Conservation (phyloP, 2,888 invertebrate species). For the Sesamia inferens region DNA sequence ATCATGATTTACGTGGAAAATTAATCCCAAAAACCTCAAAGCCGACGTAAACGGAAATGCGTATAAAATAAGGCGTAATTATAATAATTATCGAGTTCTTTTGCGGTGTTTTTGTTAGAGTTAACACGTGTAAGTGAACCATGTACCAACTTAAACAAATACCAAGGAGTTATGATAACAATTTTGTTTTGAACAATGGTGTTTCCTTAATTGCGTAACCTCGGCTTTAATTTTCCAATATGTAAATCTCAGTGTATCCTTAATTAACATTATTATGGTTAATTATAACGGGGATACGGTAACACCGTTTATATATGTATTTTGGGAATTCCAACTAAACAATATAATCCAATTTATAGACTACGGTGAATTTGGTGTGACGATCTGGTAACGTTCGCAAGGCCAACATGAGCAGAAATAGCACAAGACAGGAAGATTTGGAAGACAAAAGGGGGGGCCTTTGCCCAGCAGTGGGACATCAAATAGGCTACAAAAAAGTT, state of each 20-base stretch:
- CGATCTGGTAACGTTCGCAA: too few species aligned
- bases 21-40: background rate
- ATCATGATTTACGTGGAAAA: background rate
- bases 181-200: conserved; percentile 72
- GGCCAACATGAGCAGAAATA: too few species aligned
- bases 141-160: conserved; percentile 66
- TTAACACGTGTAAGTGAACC: conserved; percentile 69
- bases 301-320: background rate
- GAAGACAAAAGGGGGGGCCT: too few species aligned
- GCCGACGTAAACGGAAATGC: conserved; percentile 5
- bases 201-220: conserved; percentile 68
- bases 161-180: conserved; percentile 71
- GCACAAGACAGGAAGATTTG: too few species aligned
- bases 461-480: too few species aligned
- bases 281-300: conserved; percentile 18
- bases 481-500: background rate
- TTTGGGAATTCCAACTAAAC: conserved; percentile 2
- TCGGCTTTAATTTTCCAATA: conserved; percentile 59
- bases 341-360: background rate
- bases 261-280: conserved; percentile 42
- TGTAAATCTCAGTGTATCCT: conserved; percentile 53
- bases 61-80: conserved; percentile 33
- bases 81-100: conserved; percentile 49
- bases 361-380: too few species aligned
- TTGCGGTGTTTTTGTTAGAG: conserved; percentile 63